A percentile compares a stretch with the other conserved stretches of the same genome.
Conservation (phyloP, 2,113 vertebrate genomes). For the Lanius collurio region DNA sequence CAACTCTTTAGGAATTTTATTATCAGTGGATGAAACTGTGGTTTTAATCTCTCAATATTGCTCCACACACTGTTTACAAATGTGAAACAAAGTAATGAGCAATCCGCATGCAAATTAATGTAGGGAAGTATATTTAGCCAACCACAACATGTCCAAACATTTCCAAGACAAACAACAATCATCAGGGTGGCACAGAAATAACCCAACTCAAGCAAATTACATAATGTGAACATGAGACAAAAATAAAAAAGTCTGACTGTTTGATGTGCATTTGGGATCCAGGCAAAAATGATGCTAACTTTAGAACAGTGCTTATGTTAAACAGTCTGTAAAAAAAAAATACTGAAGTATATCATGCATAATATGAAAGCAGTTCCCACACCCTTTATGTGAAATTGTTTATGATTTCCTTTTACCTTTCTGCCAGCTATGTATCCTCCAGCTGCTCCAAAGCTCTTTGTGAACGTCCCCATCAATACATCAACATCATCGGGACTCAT, state of each 20-base stretch:
- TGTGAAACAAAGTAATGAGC: constrained; percentile 9
- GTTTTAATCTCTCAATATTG: constrained; percentile 14
- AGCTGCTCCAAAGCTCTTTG: constrained; percentile 89
- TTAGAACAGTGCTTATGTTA: neutral
- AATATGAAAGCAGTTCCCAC: neutral
- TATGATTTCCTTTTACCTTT: constrained; percentile 76
- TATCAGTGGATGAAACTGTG: constrained; percentile 25
- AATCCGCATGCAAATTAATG: constrained; percentile 25
- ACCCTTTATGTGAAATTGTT: neutral
- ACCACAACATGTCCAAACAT: constrained; percentile 17
- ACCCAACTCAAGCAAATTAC: constrained; percentile 16
- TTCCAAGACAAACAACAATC: constrained; percentile 46
- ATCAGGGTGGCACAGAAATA: constrained; percentile 22
- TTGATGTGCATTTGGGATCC: neutral
- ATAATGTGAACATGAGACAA: constrained; percentile 14
- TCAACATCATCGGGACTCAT: constrained; percentile 84
- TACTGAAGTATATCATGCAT: neutral
- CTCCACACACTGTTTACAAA: constrained; percentile 31
- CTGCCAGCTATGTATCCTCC: constrained; percentile 93
- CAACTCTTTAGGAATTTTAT: constrained; percentile 33
- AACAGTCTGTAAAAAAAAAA: neutral
- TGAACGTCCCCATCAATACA: constrained; percentile 93
- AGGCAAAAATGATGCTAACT: neutral
- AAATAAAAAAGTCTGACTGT: neutral
- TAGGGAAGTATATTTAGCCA: constrained; percentile 7